Base-by-base conservation (phyloP, 1,140 invertebrate species). In the Drosophila guanche region DNA sequence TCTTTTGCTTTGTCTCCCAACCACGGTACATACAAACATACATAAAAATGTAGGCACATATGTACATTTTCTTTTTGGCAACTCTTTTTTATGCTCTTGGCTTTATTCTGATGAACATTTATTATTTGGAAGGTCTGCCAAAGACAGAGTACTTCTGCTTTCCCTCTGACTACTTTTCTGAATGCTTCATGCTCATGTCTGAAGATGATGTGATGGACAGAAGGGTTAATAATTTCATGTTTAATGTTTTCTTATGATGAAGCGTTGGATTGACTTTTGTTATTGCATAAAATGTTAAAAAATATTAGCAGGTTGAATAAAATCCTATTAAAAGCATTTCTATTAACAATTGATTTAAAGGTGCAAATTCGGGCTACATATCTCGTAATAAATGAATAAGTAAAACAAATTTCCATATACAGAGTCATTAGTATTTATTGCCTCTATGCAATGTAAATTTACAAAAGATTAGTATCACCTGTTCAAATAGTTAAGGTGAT, bases 31-130 rank as follows among this genome's bases (percentile, higher is more conserved):
- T 47, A 63, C 6, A 51, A 20, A 20, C 16, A 20, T 20, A 20
- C 16, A 20, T 10, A 63, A 5, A 51, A 20, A 20, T 20, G 16
- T 47, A 29, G 12, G 29, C 23, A 67, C 40, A 7, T 67, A 59
- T 71, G 47, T 45, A 52, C 52, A 71, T 59, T 58, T 46, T 50
- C 63, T 40, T 70, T 69, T 45, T 37, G 33, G 6, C 54, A 69
- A 70, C 68, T 71, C 42, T 59, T 68, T 70, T 48, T 12, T 48
- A 33, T 37, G 29, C 10, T 16, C 20, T 37, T 37, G 14, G 12
- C 29, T 52, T 22, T 52, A 50, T 68, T 41, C 40, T 53, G 1
- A 69, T 58, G 43, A 48, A n/a, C 51, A 10, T 50, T 37, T 42
- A 23, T 48, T 60, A 25, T 51, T 50, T 66, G 48, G 16, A 67